Conservation (phyloP, 2,113 vertebrate species). For the Campylorhamphus procurvoides region DNA sequence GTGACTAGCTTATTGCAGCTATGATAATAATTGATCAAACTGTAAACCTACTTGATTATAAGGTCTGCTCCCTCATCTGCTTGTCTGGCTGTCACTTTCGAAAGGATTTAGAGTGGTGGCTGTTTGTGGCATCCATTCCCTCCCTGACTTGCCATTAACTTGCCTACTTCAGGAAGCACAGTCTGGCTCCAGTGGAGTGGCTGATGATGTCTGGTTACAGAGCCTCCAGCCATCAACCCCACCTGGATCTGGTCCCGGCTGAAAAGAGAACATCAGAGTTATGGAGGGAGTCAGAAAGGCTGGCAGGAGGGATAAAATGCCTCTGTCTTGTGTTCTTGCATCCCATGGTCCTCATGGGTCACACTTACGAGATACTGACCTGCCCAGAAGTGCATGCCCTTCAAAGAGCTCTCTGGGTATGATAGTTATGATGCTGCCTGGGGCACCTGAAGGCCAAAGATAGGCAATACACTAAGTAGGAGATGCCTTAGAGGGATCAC, state of each 20-base stretch:
- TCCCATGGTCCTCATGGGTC: fast-evolving
- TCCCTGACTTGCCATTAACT: not conserved
- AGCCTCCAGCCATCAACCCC: not conserved
- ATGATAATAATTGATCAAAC: conserved; percentile 16
- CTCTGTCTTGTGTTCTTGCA: not conserved
- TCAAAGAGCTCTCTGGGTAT: not conserved
- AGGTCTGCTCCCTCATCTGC: not conserved
- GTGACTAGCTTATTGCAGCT: not conserved
- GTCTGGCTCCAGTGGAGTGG: not conserved
- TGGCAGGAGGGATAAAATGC: not conserved
- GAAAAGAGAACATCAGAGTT: not conserved
- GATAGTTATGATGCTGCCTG: not conserved
- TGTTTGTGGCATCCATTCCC: not conserved
- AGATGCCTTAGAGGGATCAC: not conserved
- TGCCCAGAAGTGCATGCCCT: not conserved
- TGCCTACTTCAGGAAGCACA: fast-evolving
- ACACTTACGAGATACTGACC: not conserved
- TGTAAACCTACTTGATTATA: conserved; percentile 12
- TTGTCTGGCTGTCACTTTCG: not conserved
- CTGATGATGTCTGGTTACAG: not conserved
- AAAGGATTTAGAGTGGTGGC: not conserved
- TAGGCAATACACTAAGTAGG: not conserved
- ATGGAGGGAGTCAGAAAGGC: not conserved
- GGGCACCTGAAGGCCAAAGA: not conserved
- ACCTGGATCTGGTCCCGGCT: not conserved